Evolutionary conservation across 2,888 invertebrate species (phyloP), one percentile per base, ranked within the genome.

Genomic region (Mimas tiliae): DNA sequence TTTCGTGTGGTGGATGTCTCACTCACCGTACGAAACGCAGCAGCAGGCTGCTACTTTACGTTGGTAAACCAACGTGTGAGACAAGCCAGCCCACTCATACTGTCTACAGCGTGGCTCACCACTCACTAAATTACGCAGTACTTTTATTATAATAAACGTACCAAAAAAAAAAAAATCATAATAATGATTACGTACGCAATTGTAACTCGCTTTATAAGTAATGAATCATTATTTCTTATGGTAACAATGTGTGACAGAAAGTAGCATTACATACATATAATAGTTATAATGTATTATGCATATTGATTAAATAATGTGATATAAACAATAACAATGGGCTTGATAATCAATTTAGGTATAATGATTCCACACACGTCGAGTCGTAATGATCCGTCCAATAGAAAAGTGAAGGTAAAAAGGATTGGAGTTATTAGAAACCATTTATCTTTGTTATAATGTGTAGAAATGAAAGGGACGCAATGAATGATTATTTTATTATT

Each of bases 181-280:
- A 2, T 45, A 14, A 45, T 14, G 66, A 45, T 45, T 50, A 21
- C 69, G 66, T 68, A 71, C 62, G 64, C 68, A 67, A 63, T 66
- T 42, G 48, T 69, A 62, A 50, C 19, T 69, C 58, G 27, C 42
- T 42, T 42, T 42, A 65, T 62, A 65, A 64, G 67, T 63, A 51
- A 55, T 50, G 63, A 53, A 52, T 68, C 65, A 65, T 45, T 51
- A 38, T 55, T 11, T 38, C 34, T 33, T 42, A 34, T 16, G 8
- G 9, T 8, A 16, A 34, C 34, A 53, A 55, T 55, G 11, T n/a
- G 55, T 58, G 42, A 58, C 38, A 58, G 4, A 58, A 38, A 16
- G 48, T 50, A n/a, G n/a, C 7, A 12, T 16, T 19, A 7, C 9
- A 55, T 38, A 19, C 38, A 12, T 38, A 19, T 38, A 58, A 58